A percentile compares a stretch with the other conserved stretches of the same genome.
These are phyloP conservation scores for Panurus biarmicus DNA, from an alignment of 2,113 vertebrate genomes.

Conservation along the genomic window DNA sequence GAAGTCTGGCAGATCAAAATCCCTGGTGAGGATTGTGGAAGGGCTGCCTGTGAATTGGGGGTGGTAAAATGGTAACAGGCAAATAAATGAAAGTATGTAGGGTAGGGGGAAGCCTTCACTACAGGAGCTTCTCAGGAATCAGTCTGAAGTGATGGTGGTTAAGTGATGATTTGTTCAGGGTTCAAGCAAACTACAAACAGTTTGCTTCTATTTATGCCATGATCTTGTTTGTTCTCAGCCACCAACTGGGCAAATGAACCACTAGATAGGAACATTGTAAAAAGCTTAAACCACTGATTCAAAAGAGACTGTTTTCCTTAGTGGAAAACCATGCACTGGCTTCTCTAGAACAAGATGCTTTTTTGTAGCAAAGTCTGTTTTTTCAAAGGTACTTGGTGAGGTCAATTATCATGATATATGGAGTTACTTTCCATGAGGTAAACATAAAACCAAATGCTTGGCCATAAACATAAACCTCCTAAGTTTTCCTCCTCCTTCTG, in stretches of 20 bases:
- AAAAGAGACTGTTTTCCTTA: not conserved
- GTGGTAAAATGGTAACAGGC: not conserved
- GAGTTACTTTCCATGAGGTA: not conserved
- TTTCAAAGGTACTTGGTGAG: not conserved
- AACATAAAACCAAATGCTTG: slow-evolving; percentile 35
- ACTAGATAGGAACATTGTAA: not conserved
- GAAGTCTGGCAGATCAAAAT: not conserved
- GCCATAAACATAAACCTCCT: slow-evolving; percentile 27
- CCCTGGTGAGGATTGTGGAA: not conserved
- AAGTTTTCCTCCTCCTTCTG: not conserved
- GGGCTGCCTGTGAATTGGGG: not conserved
- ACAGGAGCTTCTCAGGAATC: not conserved
- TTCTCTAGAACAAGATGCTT: not conserved
- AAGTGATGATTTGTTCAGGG: not conserved
- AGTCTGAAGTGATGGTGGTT: not conserved
- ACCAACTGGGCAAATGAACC: not conserved
- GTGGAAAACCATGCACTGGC: not conserved
- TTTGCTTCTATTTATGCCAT: not conserved
- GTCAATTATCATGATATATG: not conserved
- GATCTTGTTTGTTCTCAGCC: not conserved
- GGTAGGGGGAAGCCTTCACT: not conserved
- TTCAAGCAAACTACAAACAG: not conserved
- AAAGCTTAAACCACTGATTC: not conserved
- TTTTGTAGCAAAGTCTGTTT: not conserved
- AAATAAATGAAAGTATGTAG: not conserved